Base-by-base conservation (phyloP, 2,797 vertebrate species). In the Pygocentrus nattereri region DNA sequence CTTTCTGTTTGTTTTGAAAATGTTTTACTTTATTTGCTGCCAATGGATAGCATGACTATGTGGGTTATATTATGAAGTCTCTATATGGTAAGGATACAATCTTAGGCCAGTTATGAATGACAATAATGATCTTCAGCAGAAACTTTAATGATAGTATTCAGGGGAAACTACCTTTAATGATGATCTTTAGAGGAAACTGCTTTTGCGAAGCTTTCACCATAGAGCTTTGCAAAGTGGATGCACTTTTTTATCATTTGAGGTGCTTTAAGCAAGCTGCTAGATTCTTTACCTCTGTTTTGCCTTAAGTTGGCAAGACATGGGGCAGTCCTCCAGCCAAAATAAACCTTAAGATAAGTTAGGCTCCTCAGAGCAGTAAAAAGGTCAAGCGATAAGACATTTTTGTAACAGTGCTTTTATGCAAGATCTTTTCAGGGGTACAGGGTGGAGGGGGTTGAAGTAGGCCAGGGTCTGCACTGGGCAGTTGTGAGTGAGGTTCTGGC, bases 401-500 rank as follows among this genome's bases (percentile, higher is more conserved):
- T 62, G 25, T 41, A 38, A 31, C n/a, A 11, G 25, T 49, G n/a
- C 73, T 27, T 65, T 25, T 23, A 23, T 75, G 25, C 12, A 1
- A 44, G 13, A 69, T 65, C 38, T 41, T 15, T 56, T 59, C 54
- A 75, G 80, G 31, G 5, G 8, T 54, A 31, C 1, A 75, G 31
- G 44, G 67, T 73, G 41, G 59, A 41, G 54, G 50, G 23, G 52
- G 50, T 7, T 21, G 8, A 30, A 30, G 0, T 27, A 21, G 82
- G 80, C 73, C 78, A 80, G 18, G 78, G 88, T 90, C 85, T 82
- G 78, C 50, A 54, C 21, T 81, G 25, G 30, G 59, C 67, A 69
- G 73, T 65, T 30, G 16, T 2, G 23, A 79, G 75, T 69, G 67
- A 75, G 81, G 76, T 44, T 21, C 7, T 70, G 67, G 70, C 82